Percentiles rank a stretch among this genome's conserved stretches.
Evolutionary conservation across 2,888 invertebrate genomes (phyloP).

Genomic region (Microplitis manilae): DNA sequence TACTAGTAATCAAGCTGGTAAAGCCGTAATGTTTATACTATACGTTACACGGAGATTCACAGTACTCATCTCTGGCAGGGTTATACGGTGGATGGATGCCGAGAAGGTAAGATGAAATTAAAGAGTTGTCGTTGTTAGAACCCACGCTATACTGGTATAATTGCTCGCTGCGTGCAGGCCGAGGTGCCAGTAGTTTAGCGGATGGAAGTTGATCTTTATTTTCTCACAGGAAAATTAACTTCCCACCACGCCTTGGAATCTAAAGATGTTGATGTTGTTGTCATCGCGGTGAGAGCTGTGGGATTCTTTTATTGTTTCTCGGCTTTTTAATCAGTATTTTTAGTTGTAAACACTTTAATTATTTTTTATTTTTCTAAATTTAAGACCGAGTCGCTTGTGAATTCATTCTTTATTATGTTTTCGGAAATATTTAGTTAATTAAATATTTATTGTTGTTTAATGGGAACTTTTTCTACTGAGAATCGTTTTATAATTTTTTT

Average conservation of each 20-base stretch:
- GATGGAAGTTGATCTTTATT: slow-evolving; percentile 35
- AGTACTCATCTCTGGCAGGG: slow-evolving; percentile 17
- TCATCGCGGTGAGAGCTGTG: slow-evolving; percentile 29
- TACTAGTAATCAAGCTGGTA: slow-evolving; percentile 52
- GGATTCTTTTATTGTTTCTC: background rate
- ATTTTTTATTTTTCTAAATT: background rate
- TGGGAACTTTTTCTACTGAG: too few species aligned
- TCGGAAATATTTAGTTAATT: too few species aligned
- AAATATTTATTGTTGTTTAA: too few species aligned
- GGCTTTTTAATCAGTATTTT: slow-evolving; percentile 3
- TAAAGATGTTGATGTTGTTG: slow-evolving; percentile 36
- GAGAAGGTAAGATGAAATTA: slow-evolving; percentile 19
- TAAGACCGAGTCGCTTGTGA: background rate
- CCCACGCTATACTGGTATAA: slow-evolving; percentile 6
- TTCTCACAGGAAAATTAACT: slow-evolving; percentile 31
- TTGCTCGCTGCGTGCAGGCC: background rate
- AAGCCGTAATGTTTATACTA: slow-evolving; percentile 53
- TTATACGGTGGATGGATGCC: background rate
- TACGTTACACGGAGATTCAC: slow-evolving; percentile 19
- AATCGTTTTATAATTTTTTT: too few species aligned
- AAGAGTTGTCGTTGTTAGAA: slow-evolving; percentile 26
- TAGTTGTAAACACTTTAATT: background rate
- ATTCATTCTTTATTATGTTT: too few species aligned
- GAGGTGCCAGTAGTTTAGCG: background rate
- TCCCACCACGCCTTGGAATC: slow-evolving; percentile 38